Evolutionary conservation across 2,113 vertebrate species (phyloP), one percentile per base, ranked within the genome.

Genomic region (Peromyscus maniculatus): DNA sequence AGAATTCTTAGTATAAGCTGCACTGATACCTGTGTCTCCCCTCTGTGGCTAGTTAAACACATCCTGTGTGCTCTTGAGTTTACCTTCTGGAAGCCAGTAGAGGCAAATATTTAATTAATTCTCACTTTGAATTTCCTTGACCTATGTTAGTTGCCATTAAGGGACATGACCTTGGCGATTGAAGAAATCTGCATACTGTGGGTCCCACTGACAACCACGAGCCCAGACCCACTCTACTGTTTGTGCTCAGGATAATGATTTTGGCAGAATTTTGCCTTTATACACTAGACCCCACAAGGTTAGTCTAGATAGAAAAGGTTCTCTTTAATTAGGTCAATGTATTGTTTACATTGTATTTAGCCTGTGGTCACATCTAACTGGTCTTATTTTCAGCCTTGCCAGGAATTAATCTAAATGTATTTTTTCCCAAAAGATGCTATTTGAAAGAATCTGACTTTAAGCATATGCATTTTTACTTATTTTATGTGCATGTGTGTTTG

Each of bases 251-350:
- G 3, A 59, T 6, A 87, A 92, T 75, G 90, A 89, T 97, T 98
- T 97, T 96, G 21, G 79, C 89, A 55, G 6, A 2, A 36, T 82
- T 97, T 97, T 87, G 86, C n/a, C 95, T 24, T 97, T 84, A 95
- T 0, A 0, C 86, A 67, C 89, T 97, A 93, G 82, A 96, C 49
- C 74, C 98, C 89, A 95, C 93, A 95, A 97, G 80, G 22, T 96
- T 98, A 91, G 89, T 96, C 84, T 94, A 95, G 96, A 93, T 89
- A 98, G 39, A 92, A 97, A 87, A 97, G 46, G 96, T 64, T 19
- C 9, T 97, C 72, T 97, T 98, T 98, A 98, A 98, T 98, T 97
- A 98, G 74, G 72, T 88, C 98, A 97, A 96, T 98, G 97, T 98
- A 96, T 98, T 98, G 97, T 98, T 97, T 98, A 98, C 90, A 64